phyloP scores from a whole-genome alignment of 2,888 invertebrate genomes.

The Sinopyrophorus schimmeli region DNA sequence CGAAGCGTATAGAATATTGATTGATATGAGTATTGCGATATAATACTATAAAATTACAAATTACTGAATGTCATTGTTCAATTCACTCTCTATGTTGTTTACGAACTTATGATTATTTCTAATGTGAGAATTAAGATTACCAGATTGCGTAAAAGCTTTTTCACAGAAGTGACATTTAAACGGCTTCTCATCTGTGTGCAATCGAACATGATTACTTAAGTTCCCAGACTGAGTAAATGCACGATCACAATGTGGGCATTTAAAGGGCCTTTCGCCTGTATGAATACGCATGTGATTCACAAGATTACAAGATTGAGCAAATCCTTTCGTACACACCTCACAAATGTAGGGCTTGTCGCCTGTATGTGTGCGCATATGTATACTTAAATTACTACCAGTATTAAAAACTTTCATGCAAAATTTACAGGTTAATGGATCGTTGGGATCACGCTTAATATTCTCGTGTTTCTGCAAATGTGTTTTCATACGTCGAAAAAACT shows the following conservation, averaged over 20 bases:
- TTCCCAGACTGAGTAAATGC: constrained; percentile 55
- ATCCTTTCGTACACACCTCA: constrained; percentile 51
- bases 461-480: constrained; percentile 55
- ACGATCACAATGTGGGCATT: constrained; percentile 54
- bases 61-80: constrained; percentile 21
- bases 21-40: constrained; percentile 30
- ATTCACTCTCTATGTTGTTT: constrained; percentile 16
- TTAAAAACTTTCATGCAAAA: constrained; percentile 49
- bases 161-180: constrained; percentile 55
- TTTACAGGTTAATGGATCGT: constrained; percentile 44
- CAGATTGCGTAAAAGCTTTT: constrained; percentile 53
- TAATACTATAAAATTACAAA: constrained; percentile 14
- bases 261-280: constrained; percentile 53
- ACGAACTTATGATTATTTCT: constrained; percentile 51
- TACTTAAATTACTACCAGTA: constrained; percentile 50
- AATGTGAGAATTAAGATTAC: constrained; percentile 53
- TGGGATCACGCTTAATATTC: constrained; percentile 40
- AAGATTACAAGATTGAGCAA: constrained; percentile 53
- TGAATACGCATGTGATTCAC: constrained; percentile 54
- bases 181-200: constrained; percentile 54
- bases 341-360: constrained; percentile 51
- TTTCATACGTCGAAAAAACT: constrained; percentile 54
- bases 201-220: constrained; percentile 52
- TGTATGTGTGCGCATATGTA: constrained; percentile 53
- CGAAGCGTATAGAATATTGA: constrained; percentile 26